Evolutionary conservation across 2,113 vertebrate genomes (phyloP), one percentile per base, ranked within the genome.

Genomic region (Perccottus glenii): DNA sequence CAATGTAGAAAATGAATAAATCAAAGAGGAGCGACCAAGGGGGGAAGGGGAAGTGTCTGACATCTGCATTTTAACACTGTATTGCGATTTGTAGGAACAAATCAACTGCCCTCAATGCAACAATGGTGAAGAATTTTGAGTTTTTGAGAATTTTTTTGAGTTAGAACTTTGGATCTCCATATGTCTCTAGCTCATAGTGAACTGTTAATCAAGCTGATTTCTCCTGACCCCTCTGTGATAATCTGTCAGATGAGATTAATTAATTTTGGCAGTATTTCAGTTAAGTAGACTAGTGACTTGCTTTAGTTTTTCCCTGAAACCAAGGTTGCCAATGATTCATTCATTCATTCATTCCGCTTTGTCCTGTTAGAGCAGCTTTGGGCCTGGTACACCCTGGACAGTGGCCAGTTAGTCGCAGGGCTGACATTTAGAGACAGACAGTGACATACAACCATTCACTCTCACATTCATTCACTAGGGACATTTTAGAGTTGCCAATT

Each of bases 1-100:
- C 83, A 86, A 80, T 85, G 78, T 87, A 81, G 76, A 83, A 87
- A 87, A 89, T 88, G 86, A 90, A 90, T 89, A 89, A 90, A 89
- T 91, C 87, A 91, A 89, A 84, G 87, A 78, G 82, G 78, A 84
- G 71, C 83, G 83, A 89, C 88, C 87, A 90, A 86, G 81, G 81
- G 70, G 64, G 82, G 77, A 67, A 75, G 67, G 72, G 42, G 60
- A 74, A 60, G 69, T 80, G 84, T 87, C 81, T 87, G 79, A 85
- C 85, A 89, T 91, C 85, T 87, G 86, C 88, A 88, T 89, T 88
- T 86, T 81, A 53, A 70, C 83, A 87, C 82, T 55, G 66, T 70
- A 61, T 62, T 73, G 57, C 67, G 75, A 63, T 75, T 15, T 44
- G 33, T 45, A 86, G 80, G 82, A 88, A 89, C 86, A 82, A 75